phyloP scores from a whole-genome alignment of 1,140 invertebrate species.

The Pantala flavescens region DNA sequence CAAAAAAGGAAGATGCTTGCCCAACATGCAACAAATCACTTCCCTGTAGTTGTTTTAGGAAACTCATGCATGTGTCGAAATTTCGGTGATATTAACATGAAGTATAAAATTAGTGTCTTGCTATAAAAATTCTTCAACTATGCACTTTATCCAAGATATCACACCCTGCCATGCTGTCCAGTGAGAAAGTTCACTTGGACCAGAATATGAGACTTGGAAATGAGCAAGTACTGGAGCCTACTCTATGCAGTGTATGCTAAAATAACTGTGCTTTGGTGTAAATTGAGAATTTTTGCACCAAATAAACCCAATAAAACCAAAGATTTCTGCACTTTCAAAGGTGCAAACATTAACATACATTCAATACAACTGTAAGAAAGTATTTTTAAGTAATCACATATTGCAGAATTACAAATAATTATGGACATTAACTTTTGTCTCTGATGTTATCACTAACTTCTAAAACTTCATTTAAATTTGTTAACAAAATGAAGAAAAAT shows the following conservation, averaged over 20 bases:
- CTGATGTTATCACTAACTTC: neutral
- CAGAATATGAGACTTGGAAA: conserved; percentile 16
- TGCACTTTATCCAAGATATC: conserved; percentile 10
- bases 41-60: conserved; percentile 13
- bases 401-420: conserved; percentile 1
- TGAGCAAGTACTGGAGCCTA: conserved; percentile 20
- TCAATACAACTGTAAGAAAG: no score
- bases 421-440: neutral
- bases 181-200: neutral
- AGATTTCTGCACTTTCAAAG: neutral
- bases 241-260: conserved; percentile 13
- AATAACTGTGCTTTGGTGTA: conserved; percentile 9
- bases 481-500: conserved; percentile 2
- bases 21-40: conserved; percentile 10
- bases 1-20: conserved; percentile 15
- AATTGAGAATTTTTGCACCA: neutral
- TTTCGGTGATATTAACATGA: conserved; percentile 6
- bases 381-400: no score
- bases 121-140: conserved; percentile 8
- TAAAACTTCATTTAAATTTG: neutral
- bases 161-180: conserved; percentile 12
- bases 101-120: conserved; percentile 12
- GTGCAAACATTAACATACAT: neutral
- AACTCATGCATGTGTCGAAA: conserved; percentile 7
- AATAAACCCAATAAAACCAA: conserved; percentile 3